A percentile compares a stretch with the other conserved stretches of the same genome.
Conservation (phyloP, 1,140 invertebrate genomes). For the Zaprionus ornatus region DNA sequence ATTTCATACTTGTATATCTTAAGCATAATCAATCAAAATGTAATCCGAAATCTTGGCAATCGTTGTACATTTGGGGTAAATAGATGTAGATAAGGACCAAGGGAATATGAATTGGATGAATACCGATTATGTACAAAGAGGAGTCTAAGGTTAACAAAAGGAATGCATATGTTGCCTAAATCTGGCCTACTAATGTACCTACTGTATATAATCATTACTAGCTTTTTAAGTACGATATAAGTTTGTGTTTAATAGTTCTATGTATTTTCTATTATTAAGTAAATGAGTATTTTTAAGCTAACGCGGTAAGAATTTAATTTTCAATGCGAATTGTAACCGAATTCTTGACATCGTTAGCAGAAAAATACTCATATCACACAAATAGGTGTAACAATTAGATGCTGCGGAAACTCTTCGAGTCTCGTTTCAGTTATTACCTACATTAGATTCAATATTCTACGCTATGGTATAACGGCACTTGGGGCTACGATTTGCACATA, state of each 20-base stretch:
- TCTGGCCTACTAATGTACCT: neutral
- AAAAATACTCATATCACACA: no score
- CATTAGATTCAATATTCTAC: neutral
- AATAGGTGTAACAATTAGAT: neutral
- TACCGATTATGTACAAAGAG: slow-evolving; percentile 4
- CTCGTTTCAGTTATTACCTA: neutral
- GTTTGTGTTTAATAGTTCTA: neutral
- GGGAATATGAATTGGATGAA: slow-evolving; percentile 12
- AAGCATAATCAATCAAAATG: neutral
- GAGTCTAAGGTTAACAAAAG: neutral
- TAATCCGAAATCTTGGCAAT: slow-evolving; percentile 23
- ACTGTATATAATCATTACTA: neutral
- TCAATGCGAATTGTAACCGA: no score
- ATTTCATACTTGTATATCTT: slow-evolving; percentile 28
- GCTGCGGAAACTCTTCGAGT: neutral
- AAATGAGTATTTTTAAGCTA: no score
- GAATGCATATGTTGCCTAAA: neutral
- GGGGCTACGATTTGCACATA: neutral
- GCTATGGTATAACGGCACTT: slow-evolving; percentile 40
- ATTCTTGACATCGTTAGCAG: no score
- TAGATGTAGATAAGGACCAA: neutral
- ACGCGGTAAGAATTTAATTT: no score
- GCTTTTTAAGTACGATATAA: slow-evolving; percentile 3
- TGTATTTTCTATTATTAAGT: neutral
- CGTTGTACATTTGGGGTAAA: slow-evolving; percentile 8